phyloP scores from a whole-genome alignment of 2,113 vertebrate genomes.

The Cariama cristata region DNA sequence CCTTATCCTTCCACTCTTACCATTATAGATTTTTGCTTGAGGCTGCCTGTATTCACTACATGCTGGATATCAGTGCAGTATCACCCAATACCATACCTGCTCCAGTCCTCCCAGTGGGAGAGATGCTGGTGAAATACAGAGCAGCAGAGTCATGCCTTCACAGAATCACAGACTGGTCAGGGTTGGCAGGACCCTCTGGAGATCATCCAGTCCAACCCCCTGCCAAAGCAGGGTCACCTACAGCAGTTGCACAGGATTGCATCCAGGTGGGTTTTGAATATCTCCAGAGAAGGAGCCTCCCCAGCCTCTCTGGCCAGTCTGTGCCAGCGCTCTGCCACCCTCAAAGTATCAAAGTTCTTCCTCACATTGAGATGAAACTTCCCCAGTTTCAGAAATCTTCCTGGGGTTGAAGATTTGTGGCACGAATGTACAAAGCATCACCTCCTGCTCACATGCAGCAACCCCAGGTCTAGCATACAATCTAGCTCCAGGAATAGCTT shows the following conservation, averaged over 20 bases:
- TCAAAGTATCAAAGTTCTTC: too few relatives aligned
- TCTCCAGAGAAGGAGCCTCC: too few relatives aligned
- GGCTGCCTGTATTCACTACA: background rate
- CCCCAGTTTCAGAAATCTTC: background rate
- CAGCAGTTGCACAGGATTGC: too few relatives aligned
- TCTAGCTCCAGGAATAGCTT: background rate
- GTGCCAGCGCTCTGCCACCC: too few relatives aligned
- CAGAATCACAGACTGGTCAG: too few relatives aligned
- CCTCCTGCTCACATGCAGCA: background rate
- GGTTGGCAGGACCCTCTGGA: too few relatives aligned
- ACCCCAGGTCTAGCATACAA: background rate
- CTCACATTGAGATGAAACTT: too few relatives aligned
- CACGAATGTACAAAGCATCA: background rate
- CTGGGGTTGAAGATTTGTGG: background rate
- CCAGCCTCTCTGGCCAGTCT: too few relatives aligned
- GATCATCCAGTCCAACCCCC: too few relatives aligned
- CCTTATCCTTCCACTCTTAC: background rate
- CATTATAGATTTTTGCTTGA: background rate
- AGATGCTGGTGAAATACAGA: background rate
- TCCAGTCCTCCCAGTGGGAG: background rate
- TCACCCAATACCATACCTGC: rapidly evolving
- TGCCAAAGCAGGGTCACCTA: too few relatives aligned
- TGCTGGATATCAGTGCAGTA: background rate
- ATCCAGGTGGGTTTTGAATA: too few relatives aligned
- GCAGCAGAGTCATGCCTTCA: background rate